Conservation (phyloP, 1,140 invertebrate genomes). For the Trachymyrmex cornetzi region DNA sequence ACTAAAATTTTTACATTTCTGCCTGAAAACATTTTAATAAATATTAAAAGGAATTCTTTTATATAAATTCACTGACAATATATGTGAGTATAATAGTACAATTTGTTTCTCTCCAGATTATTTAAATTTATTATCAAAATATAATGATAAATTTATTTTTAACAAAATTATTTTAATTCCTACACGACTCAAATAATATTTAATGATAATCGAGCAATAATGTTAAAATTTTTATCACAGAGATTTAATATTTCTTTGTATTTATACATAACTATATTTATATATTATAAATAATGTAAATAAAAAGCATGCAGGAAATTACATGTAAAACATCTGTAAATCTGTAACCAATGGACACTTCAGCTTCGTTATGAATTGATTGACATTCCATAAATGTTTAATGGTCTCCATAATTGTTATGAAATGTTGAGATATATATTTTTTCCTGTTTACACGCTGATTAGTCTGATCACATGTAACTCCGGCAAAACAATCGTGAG, state of each 20-base stretch:
- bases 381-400: slow-evolving; percentile 78
- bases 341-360: slow-evolving; percentile 53
- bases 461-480: neutral
- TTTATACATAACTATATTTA: no score
- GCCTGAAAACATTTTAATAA: slow-evolving; percentile 71
- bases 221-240: slow-evolving; percentile 50
- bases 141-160: neutral
- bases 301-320: slow-evolving; percentile 67
- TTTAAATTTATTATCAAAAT: neutral
- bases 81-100: slow-evolving; percentile 41
- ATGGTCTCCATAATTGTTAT: slow-evolving; percentile 74
- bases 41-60: slow-evolving; percentile 42
- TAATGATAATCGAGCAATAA: slow-evolving; percentile 32
- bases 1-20: slow-evolving; percentile 70
- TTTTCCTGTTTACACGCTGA: neutral
- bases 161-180: neutral
- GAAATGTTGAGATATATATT: neutral
- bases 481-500: neutral
- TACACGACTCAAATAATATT: neutral
- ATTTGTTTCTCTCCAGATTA: neutral
- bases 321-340: slow-evolving; percentile 78
- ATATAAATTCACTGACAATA: neutral
- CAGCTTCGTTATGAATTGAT: slow-evolving; percentile 73
- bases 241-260: neutral
- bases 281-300: neutral